These are phyloP conservation scores for Hypolimnas misippus DNA, from an alignment of 2,888 invertebrate genomes.

Conservation along the genomic window DNA sequence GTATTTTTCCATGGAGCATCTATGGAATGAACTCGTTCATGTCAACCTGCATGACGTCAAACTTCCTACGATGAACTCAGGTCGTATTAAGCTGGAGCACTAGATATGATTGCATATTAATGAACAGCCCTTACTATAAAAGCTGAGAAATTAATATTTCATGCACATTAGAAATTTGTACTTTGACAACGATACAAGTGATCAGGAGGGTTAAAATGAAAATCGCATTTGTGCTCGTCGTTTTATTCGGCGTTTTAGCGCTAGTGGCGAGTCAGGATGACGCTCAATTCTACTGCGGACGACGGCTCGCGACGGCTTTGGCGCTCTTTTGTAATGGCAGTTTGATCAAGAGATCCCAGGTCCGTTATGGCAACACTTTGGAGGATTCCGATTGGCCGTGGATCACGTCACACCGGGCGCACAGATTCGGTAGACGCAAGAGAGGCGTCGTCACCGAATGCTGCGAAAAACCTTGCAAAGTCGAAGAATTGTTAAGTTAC, in stretches of 20 bases:
- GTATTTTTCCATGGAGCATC: background rate
- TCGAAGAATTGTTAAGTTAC: constrained; percentile 31
- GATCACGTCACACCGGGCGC: constrained; percentile 44
- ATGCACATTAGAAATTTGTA: constrained; percentile 19
- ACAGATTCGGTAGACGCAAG: constrained; percentile 46
- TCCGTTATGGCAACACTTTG: background rate
- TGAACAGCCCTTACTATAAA: constrained; percentile 26
- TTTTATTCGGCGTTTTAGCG: constrained; percentile 15
- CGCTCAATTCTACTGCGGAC: constrained; percentile 29
- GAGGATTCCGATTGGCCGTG: constrained; percentile 43
- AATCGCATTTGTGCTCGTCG: constrained; percentile 7
- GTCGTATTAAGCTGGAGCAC: constrained; percentile 25
- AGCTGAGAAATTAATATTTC: constrained; percentile 12
- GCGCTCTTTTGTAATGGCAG: constrained; percentile 39
- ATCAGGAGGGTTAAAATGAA: background rate
- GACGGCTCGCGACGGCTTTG: constrained; percentile 42
- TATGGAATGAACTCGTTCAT: constrained; percentile 9
- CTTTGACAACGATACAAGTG: constrained; percentile 16
- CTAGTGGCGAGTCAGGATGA: constrained; percentile 13
- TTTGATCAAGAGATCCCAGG: constrained; percentile 37
- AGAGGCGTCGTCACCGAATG: constrained; percentile 51
- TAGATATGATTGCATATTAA: constrained; percentile 28
- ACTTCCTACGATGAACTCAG: constrained; percentile 28
- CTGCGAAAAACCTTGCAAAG: constrained; percentile 50
- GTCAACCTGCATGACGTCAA: constrained; percentile 23